Evolutionary conservation across 2,888 invertebrate genomes (phyloP), one percentile per base, ranked within the genome.

Genomic region (Parasteatoda lunata): DNA sequence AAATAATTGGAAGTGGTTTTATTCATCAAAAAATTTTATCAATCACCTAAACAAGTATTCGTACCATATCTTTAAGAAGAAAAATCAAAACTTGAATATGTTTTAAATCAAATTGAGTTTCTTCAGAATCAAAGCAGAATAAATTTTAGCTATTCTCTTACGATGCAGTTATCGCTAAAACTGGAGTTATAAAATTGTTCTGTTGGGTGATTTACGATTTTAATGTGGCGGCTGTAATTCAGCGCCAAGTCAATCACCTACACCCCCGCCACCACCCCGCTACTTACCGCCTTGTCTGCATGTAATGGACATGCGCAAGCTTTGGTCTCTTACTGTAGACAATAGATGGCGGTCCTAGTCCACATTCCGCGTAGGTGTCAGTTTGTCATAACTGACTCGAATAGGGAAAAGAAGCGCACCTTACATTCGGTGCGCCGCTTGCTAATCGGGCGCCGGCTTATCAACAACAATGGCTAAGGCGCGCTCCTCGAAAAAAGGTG

Each of bases 311-410:
- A 84, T 84, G 84, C 84, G 84, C 84, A 30, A 59, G 9, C 49
- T 47, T 75, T 51, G 48, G 78, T 45, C 79, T 85, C 79, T 69
- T 70, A 49, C 86, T 8, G 47, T 45, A 78, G 70, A 87, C 87
- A 87, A 87, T 83, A 87, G 87, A 87, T 87, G 87, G 87, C 87
- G 82, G 77, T 54, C 77, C 82, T 54, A 75, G 82, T 87, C 82
- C 77, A 52, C 45, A 52, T 49, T 78, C 78, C 87, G 78, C 83
- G 78, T 75, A 87, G 87, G 87, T 87, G 87, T 83, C 75, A 82
- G 87, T 54, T 68, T 87, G 87, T 87, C 87, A 87, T 87, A 87
- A 83, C 78, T 65, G 75, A 75, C 51, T 69, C 68, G 87, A 78
- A 84, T 75, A 78, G 84, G 84, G 47, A 70, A 73, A 72, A 66